A percentile compares a stretch with the other conserved stretches of the same genome.
Conservation (phyloP, 1,140 invertebrate genomes). For the Elysia chlorotica region DNA sequence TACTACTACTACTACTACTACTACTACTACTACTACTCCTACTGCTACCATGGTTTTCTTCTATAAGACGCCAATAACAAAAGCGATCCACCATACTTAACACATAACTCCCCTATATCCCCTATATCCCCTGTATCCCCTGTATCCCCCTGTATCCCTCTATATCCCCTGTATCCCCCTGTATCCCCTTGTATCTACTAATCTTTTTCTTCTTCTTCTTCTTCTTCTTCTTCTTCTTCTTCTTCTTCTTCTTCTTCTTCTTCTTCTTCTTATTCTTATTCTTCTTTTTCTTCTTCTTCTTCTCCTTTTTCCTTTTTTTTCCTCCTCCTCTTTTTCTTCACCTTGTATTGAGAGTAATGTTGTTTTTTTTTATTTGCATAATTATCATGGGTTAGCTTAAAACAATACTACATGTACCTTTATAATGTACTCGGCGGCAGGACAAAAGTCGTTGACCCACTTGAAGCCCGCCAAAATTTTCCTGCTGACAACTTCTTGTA, state of each 20-base stretch:
- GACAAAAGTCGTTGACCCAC: constrained; percentile 74
- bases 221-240: not conserved
- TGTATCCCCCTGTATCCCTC: too few species aligned
- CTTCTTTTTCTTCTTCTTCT: constrained; percentile 10
- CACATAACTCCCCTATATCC: too few species aligned
- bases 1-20: too few species aligned
- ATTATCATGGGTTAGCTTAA: too few species aligned
- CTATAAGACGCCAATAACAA: too few species aligned
- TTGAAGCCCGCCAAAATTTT: constrained; percentile 84
- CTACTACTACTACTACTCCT: too few species aligned
- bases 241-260: constrained; percentile 2
- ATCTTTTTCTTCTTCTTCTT: constrained; percentile 4
- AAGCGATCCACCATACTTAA: too few species aligned
- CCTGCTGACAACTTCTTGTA: constrained; percentile 78
- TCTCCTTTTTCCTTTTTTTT: constrained; percentile 6
- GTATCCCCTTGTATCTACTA: not conserved
- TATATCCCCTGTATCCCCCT: not conserved
- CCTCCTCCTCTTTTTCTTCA: constrained; percentile 4
- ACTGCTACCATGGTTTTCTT: too few species aligned
- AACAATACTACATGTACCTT: constrained; percentile 13
- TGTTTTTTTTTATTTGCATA: too few species aligned
- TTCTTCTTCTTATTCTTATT: constrained; percentile 9
- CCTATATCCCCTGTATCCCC: too few species aligned
- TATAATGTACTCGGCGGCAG: constrained; percentile 64
- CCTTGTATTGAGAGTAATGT: too few species aligned